A percentile compares a stretch with the other conserved stretches of the same genome.
Evolutionary conservation across 2,797 vertebrate species (phyloP).

Genomic region (Muscicapa striata): DNA sequence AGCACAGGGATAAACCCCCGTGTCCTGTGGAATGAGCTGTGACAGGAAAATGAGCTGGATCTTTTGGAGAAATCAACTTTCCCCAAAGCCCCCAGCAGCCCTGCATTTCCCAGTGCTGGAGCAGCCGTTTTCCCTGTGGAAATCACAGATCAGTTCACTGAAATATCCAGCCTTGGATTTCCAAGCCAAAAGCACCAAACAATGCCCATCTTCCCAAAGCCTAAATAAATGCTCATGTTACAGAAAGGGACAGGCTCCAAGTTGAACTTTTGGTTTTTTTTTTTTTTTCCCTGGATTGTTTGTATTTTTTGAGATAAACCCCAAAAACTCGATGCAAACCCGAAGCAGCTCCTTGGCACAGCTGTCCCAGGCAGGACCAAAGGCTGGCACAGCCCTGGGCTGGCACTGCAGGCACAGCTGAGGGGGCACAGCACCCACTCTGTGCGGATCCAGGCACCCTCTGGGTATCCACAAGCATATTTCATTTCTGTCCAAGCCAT

Average conservation of each 20-base stretch:
- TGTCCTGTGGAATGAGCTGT: not conserved
- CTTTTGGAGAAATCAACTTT: not conserved
- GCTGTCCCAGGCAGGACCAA: not conserved
- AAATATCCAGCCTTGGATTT: not conserved
- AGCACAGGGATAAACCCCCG: not conserved
- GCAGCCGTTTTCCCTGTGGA: not conserved
- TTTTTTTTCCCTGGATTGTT: not conserved
- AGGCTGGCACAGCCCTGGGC: not conserved
- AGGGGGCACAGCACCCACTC: not conserved
- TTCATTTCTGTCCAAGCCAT: not conserved
- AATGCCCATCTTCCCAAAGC: not conserved
- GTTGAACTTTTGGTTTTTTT: not conserved
- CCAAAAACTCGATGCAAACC: rapidly evolving
- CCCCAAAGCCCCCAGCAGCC: not conserved
- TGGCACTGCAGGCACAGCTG: not conserved
- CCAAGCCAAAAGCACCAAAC: not conserved
- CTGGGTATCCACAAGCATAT: not conserved
- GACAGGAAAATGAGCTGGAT: not conserved
- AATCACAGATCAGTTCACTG: not conserved
- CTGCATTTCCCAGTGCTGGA: not conserved
- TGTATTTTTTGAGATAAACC: not conserved
- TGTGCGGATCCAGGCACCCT: not conserved
- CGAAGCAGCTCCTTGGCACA: not conserved
- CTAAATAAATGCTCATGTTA: not conserved
- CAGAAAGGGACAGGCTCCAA: not conserved